phyloP scores from a whole-genome alignment of 2,888 invertebrate genomes.

The Dinocampus coccinellae region DNA sequence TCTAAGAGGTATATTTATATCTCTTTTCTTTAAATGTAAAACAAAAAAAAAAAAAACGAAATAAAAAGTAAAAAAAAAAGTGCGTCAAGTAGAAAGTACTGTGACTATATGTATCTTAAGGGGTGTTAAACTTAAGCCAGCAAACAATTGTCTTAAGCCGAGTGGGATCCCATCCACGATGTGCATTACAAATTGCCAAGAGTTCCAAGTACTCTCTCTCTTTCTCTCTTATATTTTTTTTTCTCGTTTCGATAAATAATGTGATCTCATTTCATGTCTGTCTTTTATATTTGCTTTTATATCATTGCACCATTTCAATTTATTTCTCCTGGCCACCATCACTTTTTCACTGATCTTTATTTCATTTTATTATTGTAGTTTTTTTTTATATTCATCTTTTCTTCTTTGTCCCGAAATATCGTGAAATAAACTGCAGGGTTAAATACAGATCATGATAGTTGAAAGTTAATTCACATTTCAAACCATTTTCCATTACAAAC shows the following conservation, averaged over 20 bases:
- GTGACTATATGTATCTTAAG: background rate
- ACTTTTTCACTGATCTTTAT: background rate
- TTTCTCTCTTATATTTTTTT: constrained; percentile 1
- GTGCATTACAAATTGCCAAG: constrained; percentile 53
- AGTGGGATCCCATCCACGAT: constrained; percentile 26
- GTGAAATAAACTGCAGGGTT: background rate
- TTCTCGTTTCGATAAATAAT: constrained; percentile 38
- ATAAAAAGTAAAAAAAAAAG: background rate
- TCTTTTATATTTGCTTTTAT: constrained; percentile 7
- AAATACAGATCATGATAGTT: background rate
- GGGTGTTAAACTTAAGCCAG: constrained; percentile 26
- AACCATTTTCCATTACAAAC: background rate
- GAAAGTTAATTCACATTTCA: background rate
- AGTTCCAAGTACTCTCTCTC: constrained; percentile 41
- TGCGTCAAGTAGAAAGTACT: background rate
- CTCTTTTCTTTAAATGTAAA: background rate
- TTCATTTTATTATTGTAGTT: too few species aligned
- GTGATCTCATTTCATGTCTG: constrained; percentile 38
- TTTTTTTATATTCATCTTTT: too few species aligned
- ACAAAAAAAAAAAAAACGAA: background rate
- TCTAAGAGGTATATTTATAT: constrained; percentile 14
- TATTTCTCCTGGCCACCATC: constrained; percentile 9
- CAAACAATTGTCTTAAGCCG: constrained; percentile 50
- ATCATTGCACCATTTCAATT: background rate
- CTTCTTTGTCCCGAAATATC: too few species aligned